Evolutionary conservation across 2,797 vertebrate species (phyloP).

Genomic region (Macropus fuliginosus): DNA sequence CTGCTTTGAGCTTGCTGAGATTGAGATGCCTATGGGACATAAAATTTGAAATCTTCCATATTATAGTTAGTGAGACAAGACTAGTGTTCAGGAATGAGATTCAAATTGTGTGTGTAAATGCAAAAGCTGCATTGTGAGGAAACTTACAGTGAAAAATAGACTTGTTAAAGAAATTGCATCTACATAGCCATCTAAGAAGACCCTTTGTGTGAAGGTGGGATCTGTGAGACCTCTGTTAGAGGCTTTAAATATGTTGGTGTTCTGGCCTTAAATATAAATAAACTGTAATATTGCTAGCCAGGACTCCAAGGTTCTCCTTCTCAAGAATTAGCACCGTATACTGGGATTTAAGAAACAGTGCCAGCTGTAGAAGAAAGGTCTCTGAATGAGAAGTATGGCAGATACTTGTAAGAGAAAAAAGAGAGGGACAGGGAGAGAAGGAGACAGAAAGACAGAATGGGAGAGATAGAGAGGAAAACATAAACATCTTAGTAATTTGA

Average conservation of each 20-base stretch:
- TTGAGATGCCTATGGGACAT: neutral
- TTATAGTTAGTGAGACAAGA: neutral
- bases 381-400: too few species aligned
- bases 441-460: neutral
- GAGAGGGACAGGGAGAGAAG: neutral
- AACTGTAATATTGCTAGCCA: too few species aligned
- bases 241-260: too few species aligned
- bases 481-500: neutral
- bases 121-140: neutral
- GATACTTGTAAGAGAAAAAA: neutral
- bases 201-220: too few species aligned
- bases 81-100: neutral
- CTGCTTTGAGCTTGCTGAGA: neutral
- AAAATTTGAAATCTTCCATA: neutral
- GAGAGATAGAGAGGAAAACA: neutral
- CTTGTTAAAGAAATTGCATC: too few species aligned
- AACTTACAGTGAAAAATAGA: neutral
- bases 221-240: too few species aligned
- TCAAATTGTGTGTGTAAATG: neutral
- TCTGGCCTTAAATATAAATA: too few species aligned
- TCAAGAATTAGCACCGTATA: too few species aligned
- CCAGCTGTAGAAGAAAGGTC: too few species aligned
- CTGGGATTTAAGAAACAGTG: too few species aligned
- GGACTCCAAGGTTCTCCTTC: too few species aligned
- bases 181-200: too few species aligned